Conservation (phyloP, 2,797 vertebrate species). For the Echiichthys vipera region DNA sequence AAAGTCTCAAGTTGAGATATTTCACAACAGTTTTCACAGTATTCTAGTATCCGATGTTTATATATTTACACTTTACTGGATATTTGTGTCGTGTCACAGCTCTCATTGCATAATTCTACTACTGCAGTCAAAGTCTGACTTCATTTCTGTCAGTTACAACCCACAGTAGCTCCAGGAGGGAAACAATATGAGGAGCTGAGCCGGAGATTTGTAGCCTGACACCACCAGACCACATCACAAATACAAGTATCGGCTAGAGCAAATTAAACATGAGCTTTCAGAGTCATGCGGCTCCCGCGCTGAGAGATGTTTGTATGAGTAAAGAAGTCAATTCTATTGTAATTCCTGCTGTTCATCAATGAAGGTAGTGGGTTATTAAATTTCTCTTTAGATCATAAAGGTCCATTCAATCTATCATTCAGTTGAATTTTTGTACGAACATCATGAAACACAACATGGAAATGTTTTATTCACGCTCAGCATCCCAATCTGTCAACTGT, state of each 20-base stretch:
- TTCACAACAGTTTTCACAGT: not conserved
- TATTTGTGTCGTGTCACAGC: not conserved
- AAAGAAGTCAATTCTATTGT: constrained; percentile 3
- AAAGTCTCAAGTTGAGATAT: not conserved
- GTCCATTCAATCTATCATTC: not conserved
- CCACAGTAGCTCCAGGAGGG: constrained; percentile 5
- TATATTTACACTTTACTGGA: not conserved
- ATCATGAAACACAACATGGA: constrained; percentile 6
- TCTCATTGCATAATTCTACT: constrained; percentile 4
- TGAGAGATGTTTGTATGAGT: no score
- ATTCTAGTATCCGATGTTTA: not conserved
- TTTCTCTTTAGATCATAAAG: not conserved
- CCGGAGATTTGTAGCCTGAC: constrained; percentile 4
- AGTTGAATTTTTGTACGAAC: not conserved
- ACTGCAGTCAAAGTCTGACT: constrained; percentile 4
- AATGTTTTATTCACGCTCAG: not conserved
- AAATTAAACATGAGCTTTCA: no score
- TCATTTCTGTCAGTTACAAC: constrained; percentile 11
- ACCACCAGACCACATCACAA: no score
- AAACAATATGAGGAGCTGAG: not conserved
- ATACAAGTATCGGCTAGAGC: no score
- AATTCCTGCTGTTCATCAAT: constrained; percentile 5
- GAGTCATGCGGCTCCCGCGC: no score
- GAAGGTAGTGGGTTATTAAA: constrained; percentile 35
- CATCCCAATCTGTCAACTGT: not conserved